phyloP scores from a whole-genome alignment of 2,113 vertebrate species.

The Mormoops blainvillei region DNA sequence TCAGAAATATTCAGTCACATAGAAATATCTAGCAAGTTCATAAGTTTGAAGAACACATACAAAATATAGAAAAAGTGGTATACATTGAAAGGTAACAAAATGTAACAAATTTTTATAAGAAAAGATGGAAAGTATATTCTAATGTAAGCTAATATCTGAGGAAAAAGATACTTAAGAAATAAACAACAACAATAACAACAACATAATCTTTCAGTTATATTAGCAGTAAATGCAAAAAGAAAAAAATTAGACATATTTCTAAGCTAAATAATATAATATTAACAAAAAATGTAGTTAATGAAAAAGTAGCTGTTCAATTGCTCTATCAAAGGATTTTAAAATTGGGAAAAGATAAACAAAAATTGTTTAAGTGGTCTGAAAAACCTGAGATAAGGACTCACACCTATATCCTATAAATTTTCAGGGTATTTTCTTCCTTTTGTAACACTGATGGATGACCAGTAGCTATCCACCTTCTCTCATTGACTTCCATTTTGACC shows the following conservation, averaged over 20 bases:
- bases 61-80: background rate
- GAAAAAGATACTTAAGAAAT: background rate
- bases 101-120: background rate
- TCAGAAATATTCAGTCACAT: background rate
- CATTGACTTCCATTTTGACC: background rate
- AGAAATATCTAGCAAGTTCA: background rate
- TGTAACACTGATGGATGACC: background rate
- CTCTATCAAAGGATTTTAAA: conserved; percentile 17
- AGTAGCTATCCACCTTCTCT: background rate
- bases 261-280: background rate
- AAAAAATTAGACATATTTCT: background rate
- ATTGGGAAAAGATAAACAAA: background rate
- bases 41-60: background rate
- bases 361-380: background rate
- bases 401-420: background rate
- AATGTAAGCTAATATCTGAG: background rate
- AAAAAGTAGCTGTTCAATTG: background rate
- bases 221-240: background rate
- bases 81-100: background rate
- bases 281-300: background rate
- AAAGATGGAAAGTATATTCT: background rate
- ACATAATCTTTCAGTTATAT: background rate
- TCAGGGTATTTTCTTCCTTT: background rate
- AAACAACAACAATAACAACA: background rate
- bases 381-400: background rate